Base-by-base conservation (phyloP, 2,797 vertebrate species). In the Sebastes matsubarae region DNA sequence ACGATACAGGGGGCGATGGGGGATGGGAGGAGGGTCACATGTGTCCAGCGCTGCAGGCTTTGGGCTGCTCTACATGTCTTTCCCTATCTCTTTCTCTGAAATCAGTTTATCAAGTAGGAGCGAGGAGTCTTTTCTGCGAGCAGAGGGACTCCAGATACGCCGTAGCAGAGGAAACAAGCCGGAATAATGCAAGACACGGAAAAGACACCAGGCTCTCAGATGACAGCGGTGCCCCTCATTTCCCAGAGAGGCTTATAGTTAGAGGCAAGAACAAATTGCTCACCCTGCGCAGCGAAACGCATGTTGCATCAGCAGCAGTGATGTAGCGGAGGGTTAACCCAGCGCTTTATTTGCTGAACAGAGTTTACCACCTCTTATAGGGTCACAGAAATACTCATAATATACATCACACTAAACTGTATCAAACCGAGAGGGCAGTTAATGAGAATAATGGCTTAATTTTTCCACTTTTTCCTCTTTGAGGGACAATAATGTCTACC, bases 1-100 rank as follows among this genome's bases (percentile, higher is more conserved):
- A 73, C 38, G 14, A 68, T 75, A 66, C 64, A 20, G 58, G 73
- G 73, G 69, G 68, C 20, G 65, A 14, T 58, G 68, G 75, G 60
- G 83, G 83, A 66, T 58, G 70, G 76, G 68, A 76, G 24, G 55
- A 68, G 57, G 77, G 81, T 88, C 83, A 83, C 81, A 75, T 89
- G 77, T 46, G 76, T 1, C 24, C 3, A 11, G 22, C 1, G 61
- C 87, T 81, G 61, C 68, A 72, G 79, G 89, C 86, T 75, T 59
- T 5, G 14, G 50, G 75, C 71, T 76, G 64, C 60, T 69, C 66
- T 16, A 13, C 29, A 14, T 71, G 38, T 76, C 82, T 66, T 72
- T 22, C 22, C 16, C n/a, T 1, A 36, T 77, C 29, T 66, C 79
- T 73, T 61, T 68, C 74, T 75, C 73, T 80, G 60, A 82, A 77